These are phyloP conservation scores for Oligia fasciuncula DNA, from an alignment of 2,888 invertebrate species.

Conservation along the genomic window DNA sequence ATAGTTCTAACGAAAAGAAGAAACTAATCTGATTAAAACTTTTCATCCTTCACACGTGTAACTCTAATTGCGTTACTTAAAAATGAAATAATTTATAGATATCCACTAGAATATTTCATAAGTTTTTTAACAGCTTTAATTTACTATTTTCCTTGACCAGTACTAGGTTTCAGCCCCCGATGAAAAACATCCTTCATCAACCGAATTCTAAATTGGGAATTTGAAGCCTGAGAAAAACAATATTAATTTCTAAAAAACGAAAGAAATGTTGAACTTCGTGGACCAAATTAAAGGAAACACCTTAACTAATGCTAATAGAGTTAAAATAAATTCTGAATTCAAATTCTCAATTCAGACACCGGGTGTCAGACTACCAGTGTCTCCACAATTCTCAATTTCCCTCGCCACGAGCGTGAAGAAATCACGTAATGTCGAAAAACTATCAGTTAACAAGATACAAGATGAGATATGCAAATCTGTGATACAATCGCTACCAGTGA, in stretches of 20 bases:
- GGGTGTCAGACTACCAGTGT: neutral
- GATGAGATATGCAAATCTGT: constrained; percentile 53
- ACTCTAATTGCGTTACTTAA: neutral
- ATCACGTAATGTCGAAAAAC: constrained; percentile 39
- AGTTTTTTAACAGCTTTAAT: neutral
- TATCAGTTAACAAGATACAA: constrained; percentile 55
- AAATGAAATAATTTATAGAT: neutral
- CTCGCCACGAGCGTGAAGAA: constrained; percentile 16
- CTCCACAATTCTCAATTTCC: constrained; percentile 3
- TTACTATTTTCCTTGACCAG: neutral
- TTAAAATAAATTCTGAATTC: neutral
- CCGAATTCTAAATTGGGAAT: neutral
- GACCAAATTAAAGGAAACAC: neutral
- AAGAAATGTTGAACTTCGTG: neutral
- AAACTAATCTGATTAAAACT: neutral
- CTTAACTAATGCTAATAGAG: neutral
- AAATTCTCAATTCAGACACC: neutral
- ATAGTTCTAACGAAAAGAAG: neutral
- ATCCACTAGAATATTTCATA: neutral
- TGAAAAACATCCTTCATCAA: neutral
- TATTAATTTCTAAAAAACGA: neutral
- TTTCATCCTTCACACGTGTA: neutral
- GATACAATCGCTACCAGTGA: constrained; percentile 48
- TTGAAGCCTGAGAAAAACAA: neutral
- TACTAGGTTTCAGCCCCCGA: neutral